Evolutionary conservation across 2,797 vertebrate species (phyloP), one percentile per base, ranked within the genome.

Genomic region (Gymnocypris eckloni): DNA sequence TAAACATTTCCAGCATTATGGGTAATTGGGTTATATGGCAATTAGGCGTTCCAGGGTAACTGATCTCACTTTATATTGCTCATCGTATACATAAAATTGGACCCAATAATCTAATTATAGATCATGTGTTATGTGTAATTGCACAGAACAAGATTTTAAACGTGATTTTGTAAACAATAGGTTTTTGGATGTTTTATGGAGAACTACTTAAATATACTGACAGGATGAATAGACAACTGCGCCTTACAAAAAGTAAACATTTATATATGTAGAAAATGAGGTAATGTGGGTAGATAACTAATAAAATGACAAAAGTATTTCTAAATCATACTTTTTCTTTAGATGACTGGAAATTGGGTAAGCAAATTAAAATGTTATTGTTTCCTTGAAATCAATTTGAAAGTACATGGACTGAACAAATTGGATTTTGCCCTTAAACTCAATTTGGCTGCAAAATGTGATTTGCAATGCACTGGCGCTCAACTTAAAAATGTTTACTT

Each of bases 21-120:
- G 87, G 86, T 91, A 90, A 93, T 93, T 92, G 88, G 89, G 86
- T 93, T 91, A 91, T 89, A 88, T 86, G 83, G 87, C 91, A 93
- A 92, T 92, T 92, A 90, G 88, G 91, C 89, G 86, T 79, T 83
- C 88, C 78, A 81, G 84, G 86, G 88, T 91, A 90, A 90, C 89
- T 83, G 90, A 93, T 91, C 91, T 91, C 90, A 90, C 90, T 91
- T 91, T 87, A 88, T 86, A 88, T 87, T 84, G 87, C 87, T 86
- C 88, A 89, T 88, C 82, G 87, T 89, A 87, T 91, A 88, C 88
- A 90, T 91, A 90, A 89, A 92, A 90, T 87, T 88, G 50, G 86
- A 84, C 79, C 52, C 80, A 89, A 87, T 87, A 87, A 92, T 92
- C 87, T 90, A 91, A 92, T 93, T 89, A 90, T 81, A 78, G 89